A percentile compares a stretch with the other conserved stretches of the same genome.
phyloP scores from a whole-genome alignment of 1,140 invertebrate species.

The Pseudoatta argentina region DNA sequence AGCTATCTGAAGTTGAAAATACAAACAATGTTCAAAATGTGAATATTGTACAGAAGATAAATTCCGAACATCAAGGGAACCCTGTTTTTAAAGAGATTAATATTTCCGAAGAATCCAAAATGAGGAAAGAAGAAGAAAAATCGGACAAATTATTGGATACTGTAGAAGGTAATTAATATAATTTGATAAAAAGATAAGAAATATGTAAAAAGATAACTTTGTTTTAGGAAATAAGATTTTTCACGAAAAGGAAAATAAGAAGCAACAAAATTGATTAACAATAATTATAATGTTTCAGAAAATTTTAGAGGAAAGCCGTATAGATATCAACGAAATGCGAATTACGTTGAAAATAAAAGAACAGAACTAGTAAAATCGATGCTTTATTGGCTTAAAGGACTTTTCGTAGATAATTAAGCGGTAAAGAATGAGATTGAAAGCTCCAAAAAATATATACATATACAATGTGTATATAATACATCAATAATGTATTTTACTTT shows the following conservation, averaged over 20 bases:
- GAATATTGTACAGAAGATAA: background rate
- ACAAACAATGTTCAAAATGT: background rate
- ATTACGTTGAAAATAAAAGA: constrained; percentile 43
- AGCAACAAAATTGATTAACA: constrained; percentile 60
- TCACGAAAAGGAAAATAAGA: background rate
- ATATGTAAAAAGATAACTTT: background rate
- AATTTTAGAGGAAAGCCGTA: constrained; percentile 32
- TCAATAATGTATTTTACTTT: background rate
- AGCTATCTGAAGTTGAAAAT: background rate
- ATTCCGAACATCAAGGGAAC: background rate
- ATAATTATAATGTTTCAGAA: constrained; percentile 4
- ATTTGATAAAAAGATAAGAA: background rate
- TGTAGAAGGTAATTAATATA: constrained; percentile 23
- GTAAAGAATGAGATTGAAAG: background rate
- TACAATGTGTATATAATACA: background rate
- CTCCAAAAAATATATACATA: background rate
- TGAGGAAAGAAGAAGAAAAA: background rate
- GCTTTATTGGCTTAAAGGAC: constrained; percentile 73
- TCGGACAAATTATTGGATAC: constrained; percentile 9
- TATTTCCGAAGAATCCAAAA: background rate
- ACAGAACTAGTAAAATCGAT: constrained; percentile 69
- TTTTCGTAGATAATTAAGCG: constrained; percentile 44
- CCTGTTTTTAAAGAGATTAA: background rate
- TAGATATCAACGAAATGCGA: constrained; percentile 72
- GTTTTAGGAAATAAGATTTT: constrained; percentile 9